Percentiles rank a stretch among this genome's conserved stretches.
These are phyloP conservation scores for Rafetus swinhoei DNA, from an alignment of 2,113 vertebrate species.

Conservation along the genomic window DNA sequence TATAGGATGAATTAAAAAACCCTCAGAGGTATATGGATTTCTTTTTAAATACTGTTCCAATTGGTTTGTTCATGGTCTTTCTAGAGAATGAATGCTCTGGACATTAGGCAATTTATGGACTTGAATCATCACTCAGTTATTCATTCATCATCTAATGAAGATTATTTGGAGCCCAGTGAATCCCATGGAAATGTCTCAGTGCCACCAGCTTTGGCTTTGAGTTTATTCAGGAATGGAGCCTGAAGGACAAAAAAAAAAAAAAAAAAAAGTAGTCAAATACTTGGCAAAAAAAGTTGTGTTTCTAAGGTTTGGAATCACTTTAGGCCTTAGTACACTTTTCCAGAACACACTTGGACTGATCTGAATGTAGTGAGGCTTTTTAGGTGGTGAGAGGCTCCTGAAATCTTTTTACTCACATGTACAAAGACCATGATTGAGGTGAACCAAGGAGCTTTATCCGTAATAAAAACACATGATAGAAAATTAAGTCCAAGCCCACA, in stretches of 20 bases:
- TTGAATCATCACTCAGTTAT: neutral
- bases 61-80: neutral
- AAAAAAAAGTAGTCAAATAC: neutral
- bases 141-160: neutral
- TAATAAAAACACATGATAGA: neutral
- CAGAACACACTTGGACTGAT: neutral
- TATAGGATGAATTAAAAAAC: neutral
- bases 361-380: neutral
- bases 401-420: neutral
- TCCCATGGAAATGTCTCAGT: neutral
- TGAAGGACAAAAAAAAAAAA: neutral
- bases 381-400: neutral
- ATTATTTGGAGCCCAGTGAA: neutral
- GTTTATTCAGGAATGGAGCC: neutral
- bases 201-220: neutral
- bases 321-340: fast-evolving
- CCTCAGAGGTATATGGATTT: neutral
- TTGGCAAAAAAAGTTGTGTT: neutral
- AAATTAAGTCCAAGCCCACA: neutral
- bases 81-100: neutral
- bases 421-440: neutral
- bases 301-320: neutral
- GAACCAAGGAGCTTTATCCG: neutral
- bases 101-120: fast-evolving
- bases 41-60: neutral